Conservation (phyloP, 2,888 invertebrate species). For the Philereme transversata region DNA sequence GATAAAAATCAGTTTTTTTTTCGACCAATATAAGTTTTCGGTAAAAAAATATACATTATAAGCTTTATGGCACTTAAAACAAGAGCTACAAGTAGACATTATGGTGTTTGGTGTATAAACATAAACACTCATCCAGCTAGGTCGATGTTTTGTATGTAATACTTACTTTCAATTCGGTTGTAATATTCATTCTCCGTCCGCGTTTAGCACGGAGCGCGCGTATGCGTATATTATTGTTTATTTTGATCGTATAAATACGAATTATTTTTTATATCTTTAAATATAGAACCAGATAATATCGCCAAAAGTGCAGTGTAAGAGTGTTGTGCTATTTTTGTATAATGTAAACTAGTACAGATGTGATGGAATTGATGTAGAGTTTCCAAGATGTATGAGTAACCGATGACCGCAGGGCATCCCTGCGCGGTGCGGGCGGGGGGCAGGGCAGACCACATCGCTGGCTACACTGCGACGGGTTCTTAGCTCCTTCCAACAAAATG, state of each 20-base stretch:
- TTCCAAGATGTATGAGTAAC: conserved; percentile 74
- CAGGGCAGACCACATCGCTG: conserved; percentile 53
- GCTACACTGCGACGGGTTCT: conserved; percentile 48
- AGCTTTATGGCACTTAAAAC: conserved; percentile 23
- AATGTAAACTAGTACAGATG: conserved; percentile 58
- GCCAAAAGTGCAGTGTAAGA: conserved; percentile 45
- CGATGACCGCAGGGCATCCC: conserved; percentile 74
- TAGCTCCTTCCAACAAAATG: conserved; percentile 51
- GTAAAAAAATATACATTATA: conserved; percentile 20
- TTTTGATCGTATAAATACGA: conserved; percentile 38
- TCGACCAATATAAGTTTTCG: conserved; percentile 25
- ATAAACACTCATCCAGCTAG: conserved; percentile 54
- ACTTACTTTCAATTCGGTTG: conserved; percentile 62
- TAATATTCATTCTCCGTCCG: conserved; percentile 64
- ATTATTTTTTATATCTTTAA: conserved; percentile 36
- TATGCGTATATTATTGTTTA: conserved; percentile 47
- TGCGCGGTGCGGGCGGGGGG: conserved; percentile 59
- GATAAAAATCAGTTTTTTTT: conserved; percentile 1
- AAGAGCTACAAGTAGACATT: conserved; percentile 24
- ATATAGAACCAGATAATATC: conserved; percentile 31
- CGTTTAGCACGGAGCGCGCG: conserved; percentile 59
- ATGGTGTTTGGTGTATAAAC: conserved; percentile 28
- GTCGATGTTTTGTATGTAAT: conserved; percentile 59
- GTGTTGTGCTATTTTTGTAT: conserved; percentile 50
- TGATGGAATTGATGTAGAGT: conserved; percentile 63